phyloP scores from a whole-genome alignment of 2,797 vertebrate genomes.

The Leptatherina wallacei region DNA sequence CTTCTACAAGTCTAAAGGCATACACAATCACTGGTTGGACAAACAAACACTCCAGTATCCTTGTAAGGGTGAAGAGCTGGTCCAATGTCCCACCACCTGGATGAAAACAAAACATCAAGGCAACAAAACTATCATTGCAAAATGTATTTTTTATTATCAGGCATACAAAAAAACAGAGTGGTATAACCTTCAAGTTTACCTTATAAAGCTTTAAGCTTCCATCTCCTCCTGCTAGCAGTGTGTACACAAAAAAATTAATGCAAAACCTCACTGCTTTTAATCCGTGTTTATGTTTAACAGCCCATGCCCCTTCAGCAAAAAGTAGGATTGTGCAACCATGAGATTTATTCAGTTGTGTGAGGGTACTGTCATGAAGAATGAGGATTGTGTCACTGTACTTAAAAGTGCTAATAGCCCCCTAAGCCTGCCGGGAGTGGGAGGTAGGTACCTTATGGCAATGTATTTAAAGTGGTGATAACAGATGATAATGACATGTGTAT shows the following conservation, averaged over 20 bases:
- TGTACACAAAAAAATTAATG: neutral
- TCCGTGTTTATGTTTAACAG: neutral
- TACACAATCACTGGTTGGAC: too few relatives aligned
- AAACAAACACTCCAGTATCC: too few relatives aligned
- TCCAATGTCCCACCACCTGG: neutral
- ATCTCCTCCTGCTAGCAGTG: neutral
- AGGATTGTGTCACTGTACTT: neutral
- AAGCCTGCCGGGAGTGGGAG: neutral
- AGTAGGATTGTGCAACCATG: neutral
- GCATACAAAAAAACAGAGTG: neutral
- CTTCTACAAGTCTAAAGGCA: too few relatives aligned
- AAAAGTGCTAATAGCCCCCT: neutral
- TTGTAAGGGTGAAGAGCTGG: neutral
- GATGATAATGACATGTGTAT: neutral
- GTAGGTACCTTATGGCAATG: neutral
- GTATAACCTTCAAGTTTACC: neutral
- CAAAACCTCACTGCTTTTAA: neutral
- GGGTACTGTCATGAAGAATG: neutral
- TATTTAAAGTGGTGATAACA: neutral
- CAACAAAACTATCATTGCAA: neutral
- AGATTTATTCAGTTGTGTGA: conserved; percentile 25
- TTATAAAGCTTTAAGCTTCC: conserved; percentile 8
- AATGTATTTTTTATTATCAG: neutral
- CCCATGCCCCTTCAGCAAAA: neutral
- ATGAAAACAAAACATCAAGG: neutral